phyloP scores from a whole-genome alignment of 2,888 invertebrate species.

The Xanthorhoe spadicearia region DNA sequence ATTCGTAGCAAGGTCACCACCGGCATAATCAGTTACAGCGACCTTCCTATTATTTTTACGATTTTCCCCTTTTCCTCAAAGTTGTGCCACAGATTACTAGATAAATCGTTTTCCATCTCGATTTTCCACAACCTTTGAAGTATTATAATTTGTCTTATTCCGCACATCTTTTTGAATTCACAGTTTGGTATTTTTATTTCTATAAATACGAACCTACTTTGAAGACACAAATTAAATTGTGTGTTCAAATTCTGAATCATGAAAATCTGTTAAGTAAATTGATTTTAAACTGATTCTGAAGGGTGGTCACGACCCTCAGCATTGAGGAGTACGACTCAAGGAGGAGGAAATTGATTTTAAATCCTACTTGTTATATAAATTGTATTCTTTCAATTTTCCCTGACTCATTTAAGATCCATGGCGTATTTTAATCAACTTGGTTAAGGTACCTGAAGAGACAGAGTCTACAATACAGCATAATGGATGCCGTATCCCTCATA shows the following conservation, averaged over 20 bases:
- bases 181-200: not conserved
- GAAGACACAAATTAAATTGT: too few species aligned
- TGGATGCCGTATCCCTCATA: not conserved
- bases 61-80: slow-evolving; percentile 1
- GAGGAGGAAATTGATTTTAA: too few species aligned
- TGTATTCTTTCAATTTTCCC: too few species aligned
- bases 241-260: too few species aligned
- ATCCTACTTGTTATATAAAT: too few species aligned
- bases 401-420: too few species aligned
- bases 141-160: not conserved
- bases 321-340: too few species aligned
- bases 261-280: not conserved
- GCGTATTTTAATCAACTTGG: not conserved
- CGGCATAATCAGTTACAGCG: not conserved
- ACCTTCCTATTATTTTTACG: not conserved
- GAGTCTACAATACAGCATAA: not conserved
- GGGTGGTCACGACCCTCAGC: too few species aligned
- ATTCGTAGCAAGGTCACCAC: not conserved
- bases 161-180: not conserved
- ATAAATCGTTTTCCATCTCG: not conserved
- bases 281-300: too few species aligned
- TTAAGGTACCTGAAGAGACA: not conserved
- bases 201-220: not conserved
- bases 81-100: not conserved
- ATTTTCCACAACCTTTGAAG: not conserved